A percentile compares a stretch with the other conserved stretches of the same genome.
These are phyloP conservation scores for Falco naumanni DNA, from an alignment of 2,797 vertebrate genomes.

Conservation along the genomic window DNA sequence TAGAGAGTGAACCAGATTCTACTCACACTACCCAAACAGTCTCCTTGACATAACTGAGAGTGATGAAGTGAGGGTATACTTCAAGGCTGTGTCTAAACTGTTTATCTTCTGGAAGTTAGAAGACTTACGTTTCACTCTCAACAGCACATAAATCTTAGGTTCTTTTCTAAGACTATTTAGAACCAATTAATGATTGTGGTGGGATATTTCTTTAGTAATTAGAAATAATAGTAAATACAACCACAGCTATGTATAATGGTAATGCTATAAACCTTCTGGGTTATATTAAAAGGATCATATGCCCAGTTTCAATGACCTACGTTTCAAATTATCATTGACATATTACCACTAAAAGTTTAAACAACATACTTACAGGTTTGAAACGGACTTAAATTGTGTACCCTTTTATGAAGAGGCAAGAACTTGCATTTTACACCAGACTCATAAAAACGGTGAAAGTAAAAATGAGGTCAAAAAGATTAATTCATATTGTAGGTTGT, in stretches of 20 bases:
- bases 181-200: neutral
- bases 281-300: neutral
- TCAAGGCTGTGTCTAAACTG: neutral
- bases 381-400: neutral
- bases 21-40: neutral
- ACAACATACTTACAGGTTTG: neutral
- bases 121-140: neutral
- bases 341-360: neutral
- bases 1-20: neutral
- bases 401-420: neutral
- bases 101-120: neutral
- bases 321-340: neutral
- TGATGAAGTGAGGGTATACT: neutral
- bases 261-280: neutral
- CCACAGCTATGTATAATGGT: neutral
- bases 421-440: neutral
- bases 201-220: neutral
- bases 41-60: neutral
- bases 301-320: neutral
- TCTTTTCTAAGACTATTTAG: neutral
- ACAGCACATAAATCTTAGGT: neutral
- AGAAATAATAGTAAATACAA: neutral
- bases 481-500: neutral
- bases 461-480: neutral
- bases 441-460: neutral